Evolutionary conservation across 2,888 invertebrate genomes (phyloP), one percentile per base, ranked within the genome.

Genomic region (Agapostemon virescens): DNA sequence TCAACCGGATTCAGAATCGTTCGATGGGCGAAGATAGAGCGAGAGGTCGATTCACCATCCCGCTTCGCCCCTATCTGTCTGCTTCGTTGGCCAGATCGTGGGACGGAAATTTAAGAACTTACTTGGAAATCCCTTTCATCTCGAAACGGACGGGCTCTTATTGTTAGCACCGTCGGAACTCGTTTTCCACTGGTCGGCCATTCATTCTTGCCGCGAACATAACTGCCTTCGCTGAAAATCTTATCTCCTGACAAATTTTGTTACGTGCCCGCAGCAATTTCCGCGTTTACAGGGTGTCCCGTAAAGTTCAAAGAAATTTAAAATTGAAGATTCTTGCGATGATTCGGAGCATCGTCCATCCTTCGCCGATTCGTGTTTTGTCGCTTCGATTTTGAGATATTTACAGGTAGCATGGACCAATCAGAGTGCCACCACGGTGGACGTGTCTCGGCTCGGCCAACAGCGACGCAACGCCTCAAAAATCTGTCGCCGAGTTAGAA

Each of bases 201-300:
- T 84, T 84, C 85, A 78, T 85, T 86, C 82, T 84, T 81, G 70
- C 72, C 49, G 87, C 77, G 83, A 69, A 80, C 72, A 76, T 86
- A 86, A 86, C 83, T 70, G 77, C 77, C 77, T 68, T 40, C 71
- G 49, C 69, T 77, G 85, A 85, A 84, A 82, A 87, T 85, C 85
- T 87, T 84, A 87, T 86, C 87, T 86, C 82, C 84, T 77, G 87
- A 85, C 80, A 87, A 87, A 86, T 86, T 87, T 86, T 72, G 77
- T 86, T 86, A 85, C 84, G 81, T 84, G 83, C 79, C 84, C 79
- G 77, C 74, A 70, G 84, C 85, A 82, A 86, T 86, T 87, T 87
- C 79, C 85, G 68, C 69, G 72, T 81, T 74, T 79, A 87, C n/a
- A n/a, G n/a, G n/a, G n/a, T n/a, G n/a, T n/a, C n/a, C n/a, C n/a